These are phyloP conservation scores for Globodera ellingtonae DNA, from an alignment of 1,140 invertebrate genomes.

Conservation along the genomic window DNA sequence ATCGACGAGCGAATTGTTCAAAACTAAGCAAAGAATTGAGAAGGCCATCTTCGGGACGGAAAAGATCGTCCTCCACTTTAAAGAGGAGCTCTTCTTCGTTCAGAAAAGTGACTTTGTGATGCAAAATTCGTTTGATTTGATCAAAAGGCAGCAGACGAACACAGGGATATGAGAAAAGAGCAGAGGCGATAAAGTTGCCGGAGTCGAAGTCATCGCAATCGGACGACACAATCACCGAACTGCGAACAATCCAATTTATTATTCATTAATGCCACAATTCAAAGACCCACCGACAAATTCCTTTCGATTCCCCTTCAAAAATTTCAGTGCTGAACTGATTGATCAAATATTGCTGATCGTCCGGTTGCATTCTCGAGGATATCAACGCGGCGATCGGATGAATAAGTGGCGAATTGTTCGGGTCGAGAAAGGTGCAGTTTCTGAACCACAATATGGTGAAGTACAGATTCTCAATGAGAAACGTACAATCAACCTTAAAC, in stretches of 20 bases:
- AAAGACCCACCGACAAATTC: conserved; percentile 26
- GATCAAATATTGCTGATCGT: conserved; percentile 29
- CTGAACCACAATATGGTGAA: conserved; percentile 35
- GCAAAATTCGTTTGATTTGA: conserved; percentile 10
- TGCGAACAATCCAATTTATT: background rate
- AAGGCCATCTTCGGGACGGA: conserved; percentile 26
- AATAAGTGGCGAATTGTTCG: conserved; percentile 16
- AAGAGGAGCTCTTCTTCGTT: conserved; percentile 12
- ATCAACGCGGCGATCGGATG: conserved; percentile 36
- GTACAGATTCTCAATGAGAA: conserved; percentile 24
- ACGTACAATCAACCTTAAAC: conserved; percentile 1
- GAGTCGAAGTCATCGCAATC: conserved; percentile 3
- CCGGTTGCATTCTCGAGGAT: background rate
- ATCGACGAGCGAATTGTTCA: conserved; percentile 31
- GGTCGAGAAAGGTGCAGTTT: conserved; percentile 27
- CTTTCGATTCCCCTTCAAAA: conserved; percentile 1
- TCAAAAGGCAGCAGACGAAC: conserved; percentile 6
- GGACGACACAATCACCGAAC: conserved; percentile 11
- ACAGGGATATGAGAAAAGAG: conserved; percentile 23
- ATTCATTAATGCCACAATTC: background rate
- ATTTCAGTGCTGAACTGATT: conserved; percentile 4
- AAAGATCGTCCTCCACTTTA: conserved; percentile 32
- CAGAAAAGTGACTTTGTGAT: conserved; percentile 11
- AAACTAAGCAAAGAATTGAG: conserved; percentile 30
- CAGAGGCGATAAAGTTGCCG: background rate